Evolutionary conservation across 1,140 invertebrate genomes (phyloP).

Genomic region (Chlorops oryzae): DNA sequence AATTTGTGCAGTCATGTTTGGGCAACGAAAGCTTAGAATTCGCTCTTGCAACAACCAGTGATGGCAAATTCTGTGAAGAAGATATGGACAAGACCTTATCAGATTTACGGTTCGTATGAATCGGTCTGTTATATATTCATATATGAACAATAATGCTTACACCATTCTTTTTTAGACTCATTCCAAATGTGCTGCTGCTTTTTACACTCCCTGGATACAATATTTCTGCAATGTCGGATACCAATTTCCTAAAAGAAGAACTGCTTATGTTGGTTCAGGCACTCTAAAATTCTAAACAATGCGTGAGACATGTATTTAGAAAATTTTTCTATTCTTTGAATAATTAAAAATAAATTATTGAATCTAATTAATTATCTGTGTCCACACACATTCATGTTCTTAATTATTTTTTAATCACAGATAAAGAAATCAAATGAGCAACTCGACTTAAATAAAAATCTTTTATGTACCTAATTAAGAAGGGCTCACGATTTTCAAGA

Average conservation of each 20-base stretch:
- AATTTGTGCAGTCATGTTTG: constrained; percentile 69
- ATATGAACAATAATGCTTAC: background rate
- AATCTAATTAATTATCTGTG: no score
- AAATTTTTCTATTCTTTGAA: no score
- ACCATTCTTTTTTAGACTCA: constrained; percentile 49
- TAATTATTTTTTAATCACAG: no score
- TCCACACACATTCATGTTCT: no score
- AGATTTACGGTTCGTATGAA: constrained; percentile 51
- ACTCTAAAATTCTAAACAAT: no score
- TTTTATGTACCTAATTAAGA: no score
- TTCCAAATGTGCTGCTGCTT: constrained; percentile 67
- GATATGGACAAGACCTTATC: constrained; percentile 59
- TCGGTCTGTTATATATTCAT: background rate
- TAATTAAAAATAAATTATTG: no score
- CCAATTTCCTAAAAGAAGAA: constrained; percentile 66
- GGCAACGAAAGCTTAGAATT: constrained; percentile 60
- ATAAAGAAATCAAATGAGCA: no score
- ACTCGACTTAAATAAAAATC: no score
- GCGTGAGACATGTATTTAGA: no score
- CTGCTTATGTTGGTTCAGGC: constrained; percentile 63
- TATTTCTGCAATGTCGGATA: constrained; percentile 48
- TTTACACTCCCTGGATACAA: constrained; percentile 57
- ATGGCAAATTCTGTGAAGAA: constrained; percentile 57
- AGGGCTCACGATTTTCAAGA: no score
- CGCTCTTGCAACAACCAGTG: constrained; percentile 57